phyloP scores from a whole-genome alignment of 2,888 invertebrate genomes.

The Spisula solida region DNA sequence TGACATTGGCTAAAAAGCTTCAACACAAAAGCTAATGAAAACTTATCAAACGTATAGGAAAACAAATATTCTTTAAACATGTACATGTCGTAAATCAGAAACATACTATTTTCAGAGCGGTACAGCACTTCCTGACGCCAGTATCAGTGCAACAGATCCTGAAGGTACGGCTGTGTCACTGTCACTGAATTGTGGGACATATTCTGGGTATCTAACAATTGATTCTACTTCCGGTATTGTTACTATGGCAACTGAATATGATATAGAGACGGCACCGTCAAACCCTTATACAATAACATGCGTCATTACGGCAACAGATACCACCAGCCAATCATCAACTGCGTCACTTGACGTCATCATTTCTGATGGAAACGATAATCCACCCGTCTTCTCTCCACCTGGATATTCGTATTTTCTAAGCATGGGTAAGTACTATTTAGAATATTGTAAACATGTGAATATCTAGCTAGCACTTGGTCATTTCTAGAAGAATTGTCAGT shows the following conservation, averaged over 20 bases:
- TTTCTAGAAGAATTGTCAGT: no score
- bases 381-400: slow-evolving; percentile 39
- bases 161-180: slow-evolving; percentile 58
- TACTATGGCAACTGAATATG: slow-evolving; percentile 59
- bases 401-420: slow-evolving; percentile 22
- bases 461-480: no score
- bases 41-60: no score
- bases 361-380: slow-evolving; percentile 60
- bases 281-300: slow-evolving; percentile 62
- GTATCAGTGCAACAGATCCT: slow-evolving; percentile 59
- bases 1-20: no score
- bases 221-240: slow-evolving; percentile 54
- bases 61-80: no score
- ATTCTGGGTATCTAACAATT: slow-evolving; percentile 57
- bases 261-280: slow-evolving; percentile 49
- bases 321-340: slow-evolving; percentile 57
- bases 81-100: no score
- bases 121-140: slow-evolving; percentile 49
- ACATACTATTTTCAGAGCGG: slow-evolving; percentile 37
- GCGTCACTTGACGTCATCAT: slow-evolving; percentile 53
- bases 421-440: neutral
- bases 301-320: slow-evolving; percentile 58
- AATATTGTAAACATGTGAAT: no score
- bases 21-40: no score
- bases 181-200: slow-evolving; percentile 40